Evolutionary conservation across 2,113 vertebrate genomes (phyloP).

Genomic region (Odocoileus virginianus): DNA sequence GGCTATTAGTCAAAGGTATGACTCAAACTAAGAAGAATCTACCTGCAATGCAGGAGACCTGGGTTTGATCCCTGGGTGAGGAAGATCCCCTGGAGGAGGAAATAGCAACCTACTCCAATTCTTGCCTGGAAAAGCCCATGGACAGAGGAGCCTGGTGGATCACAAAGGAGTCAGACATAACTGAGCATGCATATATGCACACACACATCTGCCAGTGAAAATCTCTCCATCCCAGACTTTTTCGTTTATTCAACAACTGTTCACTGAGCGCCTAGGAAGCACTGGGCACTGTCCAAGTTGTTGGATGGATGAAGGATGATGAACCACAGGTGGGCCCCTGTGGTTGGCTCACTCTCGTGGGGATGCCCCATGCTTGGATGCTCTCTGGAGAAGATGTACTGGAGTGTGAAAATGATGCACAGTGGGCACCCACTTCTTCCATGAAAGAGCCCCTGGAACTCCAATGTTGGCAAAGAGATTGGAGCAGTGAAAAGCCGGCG

Average conservation of each 20-base stretch:
- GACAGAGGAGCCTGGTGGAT: background rate
- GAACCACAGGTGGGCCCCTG: fast-evolving
- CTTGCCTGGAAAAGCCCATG: background rate
- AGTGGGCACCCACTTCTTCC: background rate
- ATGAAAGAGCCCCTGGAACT: background rate
- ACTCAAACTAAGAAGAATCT: background rate
- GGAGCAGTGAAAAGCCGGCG: background rate
- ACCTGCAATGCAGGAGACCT: background rate
- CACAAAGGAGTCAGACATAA: background rate
- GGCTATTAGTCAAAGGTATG: background rate
- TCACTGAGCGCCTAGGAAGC: fast-evolving
- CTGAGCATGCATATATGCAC: fast-evolving
- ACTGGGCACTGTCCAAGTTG: background rate
- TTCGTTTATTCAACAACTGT: background rate
- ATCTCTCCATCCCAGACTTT: fast-evolving
- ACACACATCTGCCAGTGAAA: background rate
- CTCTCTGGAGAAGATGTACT: background rate
- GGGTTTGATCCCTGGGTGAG: background rate
- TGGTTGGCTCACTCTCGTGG: background rate
- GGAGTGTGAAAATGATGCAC: background rate
- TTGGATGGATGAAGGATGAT: background rate
- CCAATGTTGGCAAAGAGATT: background rate
- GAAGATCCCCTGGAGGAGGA: background rate
- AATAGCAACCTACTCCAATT: background rate
- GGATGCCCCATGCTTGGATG: fast-evolving